A percentile compares a stretch with the other conserved stretches of the same genome.
These are phyloP conservation scores for Ptilonorhynchus violaceus DNA, from an alignment of 2,113 vertebrate genomes.

Conservation along the genomic window DNA sequence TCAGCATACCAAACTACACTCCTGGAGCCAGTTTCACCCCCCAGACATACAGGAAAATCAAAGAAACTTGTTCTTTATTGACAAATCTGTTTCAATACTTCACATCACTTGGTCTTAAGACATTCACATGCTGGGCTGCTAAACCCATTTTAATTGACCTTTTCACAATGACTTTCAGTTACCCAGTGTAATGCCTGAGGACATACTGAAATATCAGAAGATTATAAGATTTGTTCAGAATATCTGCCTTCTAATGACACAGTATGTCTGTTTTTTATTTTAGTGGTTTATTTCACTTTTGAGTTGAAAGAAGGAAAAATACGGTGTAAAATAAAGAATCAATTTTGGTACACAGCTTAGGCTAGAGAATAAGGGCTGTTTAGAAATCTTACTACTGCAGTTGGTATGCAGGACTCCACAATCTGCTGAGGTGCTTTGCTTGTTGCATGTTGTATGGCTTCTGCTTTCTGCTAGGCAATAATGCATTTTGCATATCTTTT, in stretches of 20 bases:
- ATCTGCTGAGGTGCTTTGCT: background rate
- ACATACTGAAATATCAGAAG: background rate
- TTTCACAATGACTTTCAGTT: background rate
- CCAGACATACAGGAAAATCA: background rate
- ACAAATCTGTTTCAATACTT: slow-evolving; percentile 10
- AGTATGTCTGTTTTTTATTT: background rate
- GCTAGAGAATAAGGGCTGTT: background rate
- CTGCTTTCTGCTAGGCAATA: background rate
- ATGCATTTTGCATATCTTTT: background rate
- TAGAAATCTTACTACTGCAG: background rate
- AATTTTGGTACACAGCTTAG: background rate
- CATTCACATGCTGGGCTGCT: background rate
- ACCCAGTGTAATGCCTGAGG: background rate
- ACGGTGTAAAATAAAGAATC: background rate
- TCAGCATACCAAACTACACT: background rate
- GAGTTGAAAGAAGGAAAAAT: background rate
- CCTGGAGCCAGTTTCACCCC: background rate
- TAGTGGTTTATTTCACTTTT: background rate
- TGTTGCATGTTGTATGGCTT: background rate
- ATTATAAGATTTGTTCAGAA: background rate
- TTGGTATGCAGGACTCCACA: background rate
- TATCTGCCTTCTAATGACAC: background rate
- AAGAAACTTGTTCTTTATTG: background rate
- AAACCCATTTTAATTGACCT: slow-evolving; percentile 26
- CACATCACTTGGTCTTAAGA: background rate